Evolutionary conservation across 2,797 vertebrate species (phyloP).

Genomic region (Alectoris magna): DNA sequence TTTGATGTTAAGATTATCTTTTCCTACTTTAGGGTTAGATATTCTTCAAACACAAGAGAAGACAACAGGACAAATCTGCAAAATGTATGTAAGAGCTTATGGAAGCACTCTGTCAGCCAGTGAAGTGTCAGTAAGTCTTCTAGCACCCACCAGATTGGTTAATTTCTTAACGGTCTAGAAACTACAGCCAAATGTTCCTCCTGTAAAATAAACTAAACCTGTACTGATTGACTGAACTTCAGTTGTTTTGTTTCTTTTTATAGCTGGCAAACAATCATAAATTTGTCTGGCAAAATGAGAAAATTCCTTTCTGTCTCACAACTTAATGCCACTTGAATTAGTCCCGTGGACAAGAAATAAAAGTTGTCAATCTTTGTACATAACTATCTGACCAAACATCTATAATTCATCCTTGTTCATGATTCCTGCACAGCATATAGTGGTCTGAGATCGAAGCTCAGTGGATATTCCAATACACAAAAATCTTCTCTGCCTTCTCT

Average conservation of each 20-base stretch:
- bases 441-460: conserved; percentile 37
- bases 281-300: neutral
- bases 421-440: conserved; percentile 43
- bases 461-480: conserved; percentile 47
- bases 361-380: conserved; percentile 46
- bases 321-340: conserved; percentile 29
- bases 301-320: neutral
- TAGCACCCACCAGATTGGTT: neutral
- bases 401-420: conserved; percentile 69
- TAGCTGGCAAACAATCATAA: neutral
- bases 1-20: neutral
- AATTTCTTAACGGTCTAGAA: neutral
- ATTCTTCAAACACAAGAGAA: neutral
- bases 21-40: neutral
- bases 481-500: neutral
- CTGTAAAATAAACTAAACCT: neutral
- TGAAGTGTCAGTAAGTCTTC: neutral
- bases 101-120: neutral
- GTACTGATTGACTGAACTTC: neutral
- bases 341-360: conserved; percentile 42
- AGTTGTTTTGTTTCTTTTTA: neutral
- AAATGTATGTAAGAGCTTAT: neutral
- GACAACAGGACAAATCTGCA: neutral
- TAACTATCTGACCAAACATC: conserved; percentile 54
- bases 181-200: neutral